Evolutionary conservation across 37 sponge, comb jelly and placozoan genomes (phyloP).

Genomic region (Spongia lamella): DNA sequence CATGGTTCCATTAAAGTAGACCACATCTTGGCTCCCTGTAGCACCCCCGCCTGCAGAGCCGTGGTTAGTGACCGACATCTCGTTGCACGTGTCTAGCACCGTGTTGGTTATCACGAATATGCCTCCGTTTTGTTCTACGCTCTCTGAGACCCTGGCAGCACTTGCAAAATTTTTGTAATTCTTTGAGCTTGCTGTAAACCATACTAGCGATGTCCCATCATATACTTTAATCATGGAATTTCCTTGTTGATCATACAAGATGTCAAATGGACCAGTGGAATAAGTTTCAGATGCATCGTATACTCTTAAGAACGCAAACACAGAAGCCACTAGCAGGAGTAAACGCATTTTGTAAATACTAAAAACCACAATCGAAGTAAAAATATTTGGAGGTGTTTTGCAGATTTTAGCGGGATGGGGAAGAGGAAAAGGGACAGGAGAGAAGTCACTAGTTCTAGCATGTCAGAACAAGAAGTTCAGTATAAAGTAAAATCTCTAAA

Average conservation of each 20-base stretch:
- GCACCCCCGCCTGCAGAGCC: neutral
- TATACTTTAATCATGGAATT: neutral
- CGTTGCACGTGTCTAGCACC: slow-evolving; percentile 7
- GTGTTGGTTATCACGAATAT: slow-evolving; percentile 13
- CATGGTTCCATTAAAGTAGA: slow-evolving; percentile 32
- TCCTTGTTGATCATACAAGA: slow-evolving; percentile 12
- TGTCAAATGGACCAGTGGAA: slow-evolving; percentile 28
- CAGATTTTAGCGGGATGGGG: neutral
- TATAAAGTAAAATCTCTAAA: too few relatives aligned
- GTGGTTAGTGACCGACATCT: neutral
- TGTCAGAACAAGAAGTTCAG: too few relatives aligned
- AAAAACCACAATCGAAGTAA: neutral
- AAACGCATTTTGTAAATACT: neutral
- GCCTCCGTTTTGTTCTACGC: slow-evolving; percentile 38
- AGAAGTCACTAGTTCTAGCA: too few relatives aligned
- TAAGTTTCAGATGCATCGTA: neutral
- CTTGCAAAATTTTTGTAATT: neutral
- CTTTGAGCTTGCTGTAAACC: slow-evolving; percentile 25
- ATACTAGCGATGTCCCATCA: slow-evolving; percentile 22
- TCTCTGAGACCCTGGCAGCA: slow-evolving; percentile 28
- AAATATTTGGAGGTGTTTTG: neutral
- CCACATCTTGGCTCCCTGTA: neutral
- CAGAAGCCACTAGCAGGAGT: too few relatives aligned
- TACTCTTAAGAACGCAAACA: neutral
- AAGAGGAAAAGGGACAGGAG: too few relatives aligned